phyloP scores from a whole-genome alignment of 2,113 vertebrate genomes.

The Atherinomorus stipes region DNA sequence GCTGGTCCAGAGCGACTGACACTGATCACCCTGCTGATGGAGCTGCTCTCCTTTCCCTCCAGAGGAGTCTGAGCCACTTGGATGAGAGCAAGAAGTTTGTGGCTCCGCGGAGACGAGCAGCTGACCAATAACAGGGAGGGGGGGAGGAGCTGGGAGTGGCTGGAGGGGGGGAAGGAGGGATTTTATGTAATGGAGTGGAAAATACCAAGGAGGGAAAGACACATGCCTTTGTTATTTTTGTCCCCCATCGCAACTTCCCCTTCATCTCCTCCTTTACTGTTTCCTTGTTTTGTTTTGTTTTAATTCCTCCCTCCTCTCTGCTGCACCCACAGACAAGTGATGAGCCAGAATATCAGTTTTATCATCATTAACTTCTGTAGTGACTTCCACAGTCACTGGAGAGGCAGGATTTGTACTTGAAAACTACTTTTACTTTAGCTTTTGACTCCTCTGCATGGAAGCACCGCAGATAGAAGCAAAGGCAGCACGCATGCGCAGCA shows the following conservation, averaged over 20 bases:
- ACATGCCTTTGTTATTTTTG: slow-evolving; percentile 72
- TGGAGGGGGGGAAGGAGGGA: slow-evolving; percentile 54
- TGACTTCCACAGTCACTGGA: too few species aligned
- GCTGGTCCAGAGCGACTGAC: slow-evolving; percentile 29
- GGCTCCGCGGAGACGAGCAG: slow-evolving; percentile 66
- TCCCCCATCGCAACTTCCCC: slow-evolving; percentile 10
- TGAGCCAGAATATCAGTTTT: too few species aligned
- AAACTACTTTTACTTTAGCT: too few species aligned
- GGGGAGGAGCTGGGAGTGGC: slow-evolving; percentile 50
- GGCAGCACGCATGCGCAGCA: too few species aligned
- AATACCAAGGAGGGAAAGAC: slow-evolving; percentile 66
- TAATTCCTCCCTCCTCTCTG: background rate
- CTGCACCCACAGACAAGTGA: slow-evolving; percentile 24
- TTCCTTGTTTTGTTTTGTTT: background rate
- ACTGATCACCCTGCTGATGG: slow-evolving; percentile 10
- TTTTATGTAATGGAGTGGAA: slow-evolving; percentile 71
- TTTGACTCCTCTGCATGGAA: too few species aligned
- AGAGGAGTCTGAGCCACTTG: slow-evolving; percentile 48
- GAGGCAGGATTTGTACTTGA: too few species aligned
- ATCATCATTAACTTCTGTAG: too few species aligned
- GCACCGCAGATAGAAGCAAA: too few species aligned
- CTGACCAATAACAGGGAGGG: slow-evolving; percentile 66
- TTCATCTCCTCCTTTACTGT: background rate
- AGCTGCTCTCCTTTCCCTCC: slow-evolving; percentile 18
- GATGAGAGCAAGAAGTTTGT: slow-evolving; percentile 64